Evolutionary conservation across 2,797 vertebrate genomes (phyloP), one percentile per base, ranked within the genome.

Genomic region (Tokudaia muenninki): DNA sequence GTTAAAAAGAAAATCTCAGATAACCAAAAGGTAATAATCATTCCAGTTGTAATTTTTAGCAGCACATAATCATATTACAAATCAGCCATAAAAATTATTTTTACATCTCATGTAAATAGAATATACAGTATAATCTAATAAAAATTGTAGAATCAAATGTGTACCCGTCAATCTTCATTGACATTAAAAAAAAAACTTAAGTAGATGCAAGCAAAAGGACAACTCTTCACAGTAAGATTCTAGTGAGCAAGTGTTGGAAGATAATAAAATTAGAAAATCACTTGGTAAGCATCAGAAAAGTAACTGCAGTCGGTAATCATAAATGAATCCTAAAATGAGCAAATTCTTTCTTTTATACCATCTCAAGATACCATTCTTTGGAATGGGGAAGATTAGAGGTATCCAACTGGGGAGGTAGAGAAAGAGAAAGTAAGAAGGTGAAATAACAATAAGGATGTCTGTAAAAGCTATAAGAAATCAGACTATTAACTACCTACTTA

Each of bases 1-100:
- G 37, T 89, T 55, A 57, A 78, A 95, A 92, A 96, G 37, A 41
- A 87, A 96, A 92, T 87, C 57, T 91, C n/a, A 94, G 47, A 74
- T 90, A 7, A 83, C 67, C 22, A 92, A 91, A 87, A 95, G 22
- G 22, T 90, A 4, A 4, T 59, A 50, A 55, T 63, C 55, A 90
- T 57, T 90, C 70, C 57, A 44, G 79, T 75, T 74, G 22, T 91
- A 26, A 72, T 96, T 95, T 95, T 93, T 93, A 96, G 26, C 70
- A 96, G 50, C 26, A 87, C 24, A 79, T 24, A 89, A 91, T 93
- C 47, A 83, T 87, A 67, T 87, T 96, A n/a, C 14, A 95, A 90
- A 87, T 83, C 37, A 92, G 55, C 57, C 10, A 84, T 88, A 92
- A 79, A 93, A 86, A 72, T 57, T 87, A 90, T 65, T 87, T 97